phyloP scores from a whole-genome alignment of 2,797 vertebrate species.

The Hoplostethus mediterraneus region DNA sequence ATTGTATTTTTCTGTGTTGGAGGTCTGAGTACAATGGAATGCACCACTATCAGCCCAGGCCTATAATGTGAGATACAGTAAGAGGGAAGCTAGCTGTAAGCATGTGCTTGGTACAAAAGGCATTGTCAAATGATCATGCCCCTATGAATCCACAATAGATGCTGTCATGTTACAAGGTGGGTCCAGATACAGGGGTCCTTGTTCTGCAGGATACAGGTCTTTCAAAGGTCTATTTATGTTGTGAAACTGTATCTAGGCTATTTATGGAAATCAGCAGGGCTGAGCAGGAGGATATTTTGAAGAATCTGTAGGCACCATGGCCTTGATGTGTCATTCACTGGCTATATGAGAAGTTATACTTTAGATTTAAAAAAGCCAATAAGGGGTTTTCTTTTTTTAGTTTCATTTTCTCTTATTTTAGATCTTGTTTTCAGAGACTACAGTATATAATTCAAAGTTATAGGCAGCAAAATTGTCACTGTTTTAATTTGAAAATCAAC shows the following conservation, averaged over 20 bases:
- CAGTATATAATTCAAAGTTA: background rate
- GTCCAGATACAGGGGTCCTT: slow-evolving; percentile 19
- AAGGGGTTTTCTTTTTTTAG: too few species aligned
- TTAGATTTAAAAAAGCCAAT: background rate
- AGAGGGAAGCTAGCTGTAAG: slow-evolving; percentile 13
- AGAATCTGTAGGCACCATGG: background rate
- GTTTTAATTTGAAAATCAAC: too few species aligned
- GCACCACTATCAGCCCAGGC: slow-evolving; percentile 26
- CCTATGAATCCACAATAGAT: slow-evolving; percentile 24
- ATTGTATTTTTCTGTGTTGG: too few species aligned
- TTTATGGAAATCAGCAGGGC: slow-evolving; percentile 14
- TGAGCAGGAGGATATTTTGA: background rate
- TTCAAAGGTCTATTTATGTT: slow-evolving; percentile 32
- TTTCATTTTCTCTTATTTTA: too few species aligned
- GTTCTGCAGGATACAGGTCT: too few species aligned
- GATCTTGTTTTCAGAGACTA: background rate
- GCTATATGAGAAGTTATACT: background rate
- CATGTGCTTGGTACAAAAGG: background rate
- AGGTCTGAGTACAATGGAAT: too few species aligned
- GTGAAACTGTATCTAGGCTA: slow-evolving; percentile 32
- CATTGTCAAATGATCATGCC: too few species aligned
- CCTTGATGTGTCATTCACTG: background rate
- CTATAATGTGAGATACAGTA: slow-evolving; percentile 1
- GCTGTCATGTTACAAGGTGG: slow-evolving; percentile 34
- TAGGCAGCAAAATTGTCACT: too few species aligned